A percentile compares a stretch with the other conserved stretches of the same genome.
phyloP scores from a whole-genome alignment of 2,888 invertebrate genomes.

The Scaptomyza flava region DNA sequence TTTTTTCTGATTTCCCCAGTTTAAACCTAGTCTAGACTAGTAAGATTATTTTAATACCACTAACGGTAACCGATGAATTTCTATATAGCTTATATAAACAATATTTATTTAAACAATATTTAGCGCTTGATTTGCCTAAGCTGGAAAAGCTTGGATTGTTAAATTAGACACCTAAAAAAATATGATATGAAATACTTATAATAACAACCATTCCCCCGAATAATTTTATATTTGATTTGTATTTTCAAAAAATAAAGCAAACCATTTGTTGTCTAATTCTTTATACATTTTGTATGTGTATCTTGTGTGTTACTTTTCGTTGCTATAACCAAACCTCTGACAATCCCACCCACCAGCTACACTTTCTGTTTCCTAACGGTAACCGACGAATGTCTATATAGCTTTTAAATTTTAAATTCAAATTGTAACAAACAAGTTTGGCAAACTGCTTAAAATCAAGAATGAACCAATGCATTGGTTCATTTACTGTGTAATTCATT shows the following conservation, averaged over 20 bases:
- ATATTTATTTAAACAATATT: conserved; percentile 90
- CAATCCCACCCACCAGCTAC: conserved; percentile 47
- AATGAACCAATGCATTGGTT: too few relatives aligned
- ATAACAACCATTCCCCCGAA: background rate
- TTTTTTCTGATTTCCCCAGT: background rate
- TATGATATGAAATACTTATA: conserved; percentile 1
- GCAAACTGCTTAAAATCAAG: too few relatives aligned
- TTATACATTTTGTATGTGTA: conserved; percentile 47
- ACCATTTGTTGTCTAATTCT: conserved; percentile 49
- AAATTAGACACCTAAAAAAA: conserved; percentile 30
- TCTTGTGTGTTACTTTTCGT: background rate
- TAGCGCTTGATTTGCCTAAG: conserved; percentile 85
- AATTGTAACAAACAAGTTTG: too few relatives aligned
- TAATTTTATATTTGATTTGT: background rate
- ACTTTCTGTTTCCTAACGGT: too few relatives aligned
- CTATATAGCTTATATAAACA: too few relatives aligned
- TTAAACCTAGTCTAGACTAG: background rate
- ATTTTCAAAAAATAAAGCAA: conserved; percentile 1
- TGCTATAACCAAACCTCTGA: conserved; percentile 19
- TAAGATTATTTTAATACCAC: too few relatives aligned
- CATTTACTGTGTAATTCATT: too few relatives aligned
- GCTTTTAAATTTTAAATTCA: too few relatives aligned
- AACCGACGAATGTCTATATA: too few relatives aligned
- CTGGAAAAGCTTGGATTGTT: conserved; percentile 63
- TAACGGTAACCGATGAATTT: too few relatives aligned